Evolutionary conservation across 1,140 invertebrate species (phyloP), one percentile per base, ranked within the genome.

Genomic region (Diorhabda elongata): DNA sequence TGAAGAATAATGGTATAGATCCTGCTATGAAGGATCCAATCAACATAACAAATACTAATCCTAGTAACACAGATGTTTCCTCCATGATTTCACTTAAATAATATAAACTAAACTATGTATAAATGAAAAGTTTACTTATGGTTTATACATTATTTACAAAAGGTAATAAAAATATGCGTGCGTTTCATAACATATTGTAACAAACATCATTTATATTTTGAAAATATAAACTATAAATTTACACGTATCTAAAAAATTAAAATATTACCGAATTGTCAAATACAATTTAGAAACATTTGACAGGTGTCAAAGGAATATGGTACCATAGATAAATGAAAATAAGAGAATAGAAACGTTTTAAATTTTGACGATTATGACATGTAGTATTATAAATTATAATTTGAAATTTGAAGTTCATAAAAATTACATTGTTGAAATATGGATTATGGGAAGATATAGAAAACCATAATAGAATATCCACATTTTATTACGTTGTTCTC

Each of bases 1-100:
- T 90, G 77, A 99, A 91, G 67, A 96, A 89, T 70, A 99, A 83
- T 42, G 98, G 98, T 75, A 99, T 91, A 68, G 90, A 93, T 60
- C 98, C 98, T 71, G 95, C 90, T 44, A 98, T 80, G 83, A 96
- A 99, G 68, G 95, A 98, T 2, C 96, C 97, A 58, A 97, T 84
- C 61, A 99, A 84, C 97, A 99, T 99, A 61, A 98, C 92, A 68
- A 95, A 73, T 41, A 89, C 90, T 58, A 97, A 82, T 73, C 94
- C 85, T 77, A 94, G 84, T 64, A 97, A 83, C 69, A 95, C 88
- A 73, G 89, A 83, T 42, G 91, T 90, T 77, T 93, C 92, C 80
- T 96, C 93, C 93, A 96, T 95, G 77, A 82, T 84, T 63, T 26
- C 58, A 43, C 44, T 70, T 59, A 26, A 61, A 26, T 26, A 56